These are phyloP conservation scores for Heliornis fulica DNA, from an alignment of 2,113 vertebrate genomes.

Conservation along the genomic window DNA sequence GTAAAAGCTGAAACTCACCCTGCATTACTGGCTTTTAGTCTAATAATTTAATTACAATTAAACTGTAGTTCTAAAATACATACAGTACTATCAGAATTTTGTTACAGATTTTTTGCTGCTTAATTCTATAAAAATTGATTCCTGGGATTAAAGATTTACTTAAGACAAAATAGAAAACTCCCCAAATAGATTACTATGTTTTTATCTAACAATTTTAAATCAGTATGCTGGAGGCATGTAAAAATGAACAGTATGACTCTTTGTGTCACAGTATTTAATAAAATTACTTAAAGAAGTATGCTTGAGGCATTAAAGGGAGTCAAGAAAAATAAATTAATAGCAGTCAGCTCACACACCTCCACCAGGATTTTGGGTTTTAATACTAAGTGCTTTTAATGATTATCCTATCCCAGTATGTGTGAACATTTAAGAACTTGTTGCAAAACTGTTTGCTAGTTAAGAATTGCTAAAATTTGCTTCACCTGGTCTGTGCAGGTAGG, in stretches of 20 bases:
- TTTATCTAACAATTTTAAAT: background rate
- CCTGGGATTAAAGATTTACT: background rate
- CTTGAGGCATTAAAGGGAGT: background rate
- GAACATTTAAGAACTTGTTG: background rate
- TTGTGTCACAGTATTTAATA: background rate
- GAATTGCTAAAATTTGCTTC: background rate
- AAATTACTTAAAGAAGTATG: background rate
- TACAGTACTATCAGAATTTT: background rate
- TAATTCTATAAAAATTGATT: background rate
- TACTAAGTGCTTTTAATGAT: background rate
- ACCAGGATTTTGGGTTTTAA: background rate
- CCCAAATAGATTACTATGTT: background rate
- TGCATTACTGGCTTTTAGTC: background rate
- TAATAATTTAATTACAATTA: background rate
- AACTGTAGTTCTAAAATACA: background rate
- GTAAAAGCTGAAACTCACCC: conserved; percentile 67
- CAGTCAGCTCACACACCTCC: background rate
- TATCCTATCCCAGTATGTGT: background rate
- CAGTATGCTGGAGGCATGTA: background rate
- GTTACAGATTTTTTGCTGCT: background rate
- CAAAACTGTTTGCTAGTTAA: background rate
- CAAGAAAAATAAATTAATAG: background rate
- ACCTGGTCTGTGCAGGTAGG: background rate
- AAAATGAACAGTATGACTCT: background rate
- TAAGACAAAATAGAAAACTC: background rate